phyloP scores from a whole-genome alignment of 2,113 vertebrate species.

The Otus sunia region DNA sequence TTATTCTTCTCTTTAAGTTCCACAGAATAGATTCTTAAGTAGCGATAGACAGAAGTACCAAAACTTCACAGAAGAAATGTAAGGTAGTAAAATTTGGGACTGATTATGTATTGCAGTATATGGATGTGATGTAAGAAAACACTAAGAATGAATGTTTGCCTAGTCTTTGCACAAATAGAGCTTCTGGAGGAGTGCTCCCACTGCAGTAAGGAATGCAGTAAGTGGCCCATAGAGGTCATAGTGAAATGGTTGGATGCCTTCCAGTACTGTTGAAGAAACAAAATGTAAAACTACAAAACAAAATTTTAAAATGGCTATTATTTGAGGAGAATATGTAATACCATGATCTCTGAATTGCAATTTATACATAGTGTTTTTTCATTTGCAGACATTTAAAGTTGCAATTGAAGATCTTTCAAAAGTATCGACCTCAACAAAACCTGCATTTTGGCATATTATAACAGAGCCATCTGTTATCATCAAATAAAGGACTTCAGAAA shows the following conservation, averaged over 20 bases:
- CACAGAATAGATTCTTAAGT: background rate
- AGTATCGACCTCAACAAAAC: slow-evolving; percentile 66
- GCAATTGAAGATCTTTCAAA: slow-evolving; percentile 77
- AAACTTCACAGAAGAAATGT: background rate
- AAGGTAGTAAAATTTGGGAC: background rate
- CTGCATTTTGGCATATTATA: slow-evolving; percentile 76
- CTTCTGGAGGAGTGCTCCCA: background rate
- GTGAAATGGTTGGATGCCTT: background rate
- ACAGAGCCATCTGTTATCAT: slow-evolving; percentile 78
- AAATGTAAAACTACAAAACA: background rate
- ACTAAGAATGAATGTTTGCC: background rate
- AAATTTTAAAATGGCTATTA: background rate
- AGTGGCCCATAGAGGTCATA: background rate
- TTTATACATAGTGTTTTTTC: background rate
- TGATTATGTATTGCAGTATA: background rate
- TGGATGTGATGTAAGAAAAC: background rate
- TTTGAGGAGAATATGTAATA: background rate
- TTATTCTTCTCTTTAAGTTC: background rate
- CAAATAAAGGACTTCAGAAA: slow-evolving; percentile 68
- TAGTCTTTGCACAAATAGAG: background rate
- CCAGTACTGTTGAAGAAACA: background rate
- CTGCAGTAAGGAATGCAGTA: background rate
- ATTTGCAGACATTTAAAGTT: slow-evolving; percentile 69
- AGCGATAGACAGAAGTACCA: background rate
- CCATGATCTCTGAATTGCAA: background rate